A percentile compares a stretch with the other conserved stretches of the same genome.
These are phyloP conservation scores for Idaea dimidiata DNA, from an alignment of 2,888 invertebrate species.

Conservation along the genomic window DNA sequence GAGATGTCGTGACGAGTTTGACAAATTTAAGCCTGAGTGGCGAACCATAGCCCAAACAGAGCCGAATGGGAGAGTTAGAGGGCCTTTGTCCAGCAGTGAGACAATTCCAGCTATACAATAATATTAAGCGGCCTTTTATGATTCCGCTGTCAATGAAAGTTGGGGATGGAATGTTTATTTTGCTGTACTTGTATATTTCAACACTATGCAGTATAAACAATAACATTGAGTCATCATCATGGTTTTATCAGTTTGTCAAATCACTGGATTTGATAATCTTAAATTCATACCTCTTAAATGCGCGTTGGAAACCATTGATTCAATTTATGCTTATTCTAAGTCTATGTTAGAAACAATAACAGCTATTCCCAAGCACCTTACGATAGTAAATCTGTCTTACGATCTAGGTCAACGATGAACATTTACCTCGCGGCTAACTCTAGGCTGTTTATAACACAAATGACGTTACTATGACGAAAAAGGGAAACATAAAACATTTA, in stretches of 20 bases:
- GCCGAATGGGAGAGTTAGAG: too few species aligned
- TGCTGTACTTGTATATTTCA: too few species aligned
- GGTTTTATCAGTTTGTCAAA: neutral
- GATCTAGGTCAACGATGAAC: neutral
- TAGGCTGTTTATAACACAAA: neutral
- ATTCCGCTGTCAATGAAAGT: too few species aligned
- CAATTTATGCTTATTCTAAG: neutral
- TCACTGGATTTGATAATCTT: neutral
- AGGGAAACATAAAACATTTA: constrained; percentile 2
- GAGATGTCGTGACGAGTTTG: too few species aligned
- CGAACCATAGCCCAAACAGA: too few species aligned
- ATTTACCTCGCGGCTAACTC: neutral
- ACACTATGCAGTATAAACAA: too few species aligned
- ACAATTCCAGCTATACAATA: too few species aligned
- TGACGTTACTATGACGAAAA: neutral
- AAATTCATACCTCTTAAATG: neutral
- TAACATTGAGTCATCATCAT: too few species aligned
- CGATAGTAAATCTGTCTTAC: neutral
- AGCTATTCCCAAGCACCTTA: neutral
- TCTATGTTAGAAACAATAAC: neutral
- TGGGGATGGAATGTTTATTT: too few species aligned
- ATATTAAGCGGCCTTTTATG: too few species aligned
- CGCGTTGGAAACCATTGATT: neutral
- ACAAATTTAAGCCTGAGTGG: too few species aligned
- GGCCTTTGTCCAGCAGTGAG: too few species aligned